Conservation (phyloP, 2,797 vertebrate species). For the Acrocephalus scirpaceus region DNA sequence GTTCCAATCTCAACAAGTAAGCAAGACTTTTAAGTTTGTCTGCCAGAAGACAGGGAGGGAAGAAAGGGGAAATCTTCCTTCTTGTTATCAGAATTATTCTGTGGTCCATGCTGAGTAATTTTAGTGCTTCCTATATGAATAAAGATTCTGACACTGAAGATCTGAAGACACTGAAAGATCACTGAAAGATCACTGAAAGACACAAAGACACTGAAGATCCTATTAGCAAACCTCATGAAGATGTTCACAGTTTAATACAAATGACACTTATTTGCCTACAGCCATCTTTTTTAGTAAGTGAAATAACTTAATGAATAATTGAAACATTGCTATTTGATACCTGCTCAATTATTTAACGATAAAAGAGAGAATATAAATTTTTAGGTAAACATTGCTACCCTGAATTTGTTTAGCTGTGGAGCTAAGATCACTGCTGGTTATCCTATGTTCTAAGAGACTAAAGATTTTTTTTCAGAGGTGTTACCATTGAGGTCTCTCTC, state of each 20-base stretch:
- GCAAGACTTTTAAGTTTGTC: neutral
- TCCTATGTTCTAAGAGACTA: neutral
- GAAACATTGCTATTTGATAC: constrained; percentile 70
- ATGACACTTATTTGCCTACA: constrained; percentile 68
- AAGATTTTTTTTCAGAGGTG: neutral
- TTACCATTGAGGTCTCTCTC: neutral
- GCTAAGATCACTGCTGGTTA: constrained; percentile 16
- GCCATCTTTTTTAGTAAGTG: constrained; percentile 67
- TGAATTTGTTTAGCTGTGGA: constrained; percentile 54
- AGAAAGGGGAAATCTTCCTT: neutral
- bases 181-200: no score
- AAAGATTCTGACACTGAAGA: no score
- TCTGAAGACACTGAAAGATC: no score
- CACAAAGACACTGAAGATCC: neutral
- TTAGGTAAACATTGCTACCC: constrained; percentile 61
- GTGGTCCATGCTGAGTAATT: neutral
- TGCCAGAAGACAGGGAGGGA: neutral
- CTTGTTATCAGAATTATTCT: neutral
- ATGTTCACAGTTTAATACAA: constrained; percentile 54
- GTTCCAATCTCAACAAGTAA: neutral
- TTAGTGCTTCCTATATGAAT: neutral
- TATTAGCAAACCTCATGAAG: constrained; percentile 33
- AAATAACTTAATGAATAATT: constrained; percentile 76
- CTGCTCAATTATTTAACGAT: constrained; percentile 72
- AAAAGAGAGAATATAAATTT: constrained; percentile 63